These are phyloP conservation scores for Heliopora coerulea DNA, from an alignment of 92 coral and sea anemone genomes.

Conservation along the genomic window DNA sequence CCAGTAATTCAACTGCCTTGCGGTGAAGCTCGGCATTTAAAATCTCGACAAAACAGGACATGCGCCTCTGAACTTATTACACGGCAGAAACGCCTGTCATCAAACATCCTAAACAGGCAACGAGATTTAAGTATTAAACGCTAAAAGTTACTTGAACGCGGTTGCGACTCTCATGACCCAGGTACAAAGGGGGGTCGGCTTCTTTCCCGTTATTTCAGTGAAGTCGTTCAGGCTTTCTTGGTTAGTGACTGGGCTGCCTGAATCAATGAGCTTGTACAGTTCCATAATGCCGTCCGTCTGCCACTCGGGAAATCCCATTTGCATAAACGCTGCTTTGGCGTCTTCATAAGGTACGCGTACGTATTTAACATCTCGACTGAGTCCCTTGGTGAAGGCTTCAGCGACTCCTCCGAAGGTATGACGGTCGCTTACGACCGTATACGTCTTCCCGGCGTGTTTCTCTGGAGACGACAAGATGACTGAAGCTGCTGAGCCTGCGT, in stretches of 20 bases:
- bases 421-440: slow-evolving; percentile 61
- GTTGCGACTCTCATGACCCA: slow-evolving; percentile 49
- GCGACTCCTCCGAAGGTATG: slow-evolving; percentile 56
- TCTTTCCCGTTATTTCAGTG: slow-evolving; percentile 48
- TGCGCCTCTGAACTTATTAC: too few species aligned
- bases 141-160: slow-evolving; percentile 10
- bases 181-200: slow-evolving; percentile 49
- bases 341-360: slow-evolving; percentile 58
- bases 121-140: too few species aligned
- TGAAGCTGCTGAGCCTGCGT: slow-evolving; percentile 71
- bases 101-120: too few species aligned
- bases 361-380: slow-evolving; percentile 49
- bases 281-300: slow-evolving; percentile 55
- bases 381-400: slow-evolving; percentile 43
- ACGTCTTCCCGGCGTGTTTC: slow-evolving; percentile 68
- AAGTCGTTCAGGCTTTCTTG: slow-evolving; percentile 47
- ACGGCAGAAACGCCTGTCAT: not conserved
- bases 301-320: slow-evolving; percentile 56
- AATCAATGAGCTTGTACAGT: slow-evolving; percentile 44
- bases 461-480: slow-evolving; percentile 59
- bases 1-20: too few species aligned
- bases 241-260: slow-evolving; percentile 17
- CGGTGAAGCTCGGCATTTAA: too few species aligned
- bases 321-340: slow-evolving; percentile 33
- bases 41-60: too few species aligned